These are phyloP conservation scores for Solea solea DNA, from an alignment of 2,113 vertebrate genomes.

Conservation along the genomic window DNA sequence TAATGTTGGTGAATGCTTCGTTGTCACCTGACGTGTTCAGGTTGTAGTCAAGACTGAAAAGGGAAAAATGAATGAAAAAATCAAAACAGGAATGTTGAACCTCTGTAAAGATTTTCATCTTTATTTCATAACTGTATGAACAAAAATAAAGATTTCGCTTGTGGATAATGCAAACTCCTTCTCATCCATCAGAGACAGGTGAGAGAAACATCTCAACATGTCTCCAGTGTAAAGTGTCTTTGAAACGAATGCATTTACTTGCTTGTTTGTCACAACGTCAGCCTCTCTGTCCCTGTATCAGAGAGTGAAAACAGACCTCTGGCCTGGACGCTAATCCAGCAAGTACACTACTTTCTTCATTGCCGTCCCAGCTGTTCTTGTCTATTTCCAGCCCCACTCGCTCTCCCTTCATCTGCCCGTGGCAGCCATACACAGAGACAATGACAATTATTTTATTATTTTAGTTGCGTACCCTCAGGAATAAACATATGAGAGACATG, in stretches of 20 bases:
- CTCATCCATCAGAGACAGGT: no score
- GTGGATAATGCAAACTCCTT: no score
- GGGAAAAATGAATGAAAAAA: no score
- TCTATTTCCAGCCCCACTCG: conserved; percentile 80
- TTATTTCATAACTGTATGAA: no score
- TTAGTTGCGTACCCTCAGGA: not conserved
- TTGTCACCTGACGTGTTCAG: no score
- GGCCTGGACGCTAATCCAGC: conserved; percentile 76
- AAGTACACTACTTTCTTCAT: conserved; percentile 74
- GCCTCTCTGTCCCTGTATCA: conserved; percentile 38
- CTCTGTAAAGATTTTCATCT: no score
- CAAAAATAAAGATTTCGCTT: no score
- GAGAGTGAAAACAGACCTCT: conserved; percentile 80
- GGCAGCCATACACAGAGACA: conserved; percentile 10
- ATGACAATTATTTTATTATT: conserved; percentile 1
- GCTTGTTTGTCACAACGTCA: conserved; percentile 39
- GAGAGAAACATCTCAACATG: no score
- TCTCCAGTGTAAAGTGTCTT: not conserved
- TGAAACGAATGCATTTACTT: conserved; percentile 58
- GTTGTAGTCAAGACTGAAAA: no score
- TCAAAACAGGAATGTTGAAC: no score
- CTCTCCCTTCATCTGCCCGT: conserved; percentile 42
- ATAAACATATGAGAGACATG: not conserved
- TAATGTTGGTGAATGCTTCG: no score
- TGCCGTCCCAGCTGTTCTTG: conserved; percentile 84